Base-by-base conservation (phyloP, 2,888 invertebrate genomes). In the Drosophila subquinaria region DNA sequence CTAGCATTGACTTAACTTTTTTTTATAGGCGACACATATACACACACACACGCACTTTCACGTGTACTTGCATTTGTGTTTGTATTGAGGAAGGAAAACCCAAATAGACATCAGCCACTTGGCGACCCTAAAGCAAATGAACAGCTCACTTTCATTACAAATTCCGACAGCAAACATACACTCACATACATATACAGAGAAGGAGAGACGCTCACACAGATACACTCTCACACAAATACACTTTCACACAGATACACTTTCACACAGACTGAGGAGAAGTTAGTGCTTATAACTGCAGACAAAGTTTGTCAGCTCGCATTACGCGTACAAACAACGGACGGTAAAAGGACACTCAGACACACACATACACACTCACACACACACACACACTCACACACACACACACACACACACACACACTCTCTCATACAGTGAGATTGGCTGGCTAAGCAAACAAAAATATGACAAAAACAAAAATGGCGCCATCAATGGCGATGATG, bases 91-190 rank as follows among this genome's bases (percentile, higher is more conserved):
- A 52, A 51, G 50, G 48, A 57, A 78, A 73, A 68, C 60, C 57
- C 61, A 76, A 74, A 79, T 74, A 69, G 74, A 69, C 76, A 55
- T 67, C 57, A 75, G 87, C 81, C 83, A 82, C 76, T 86, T 86
- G 89, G 69, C 76, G 89, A 83, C 87, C 88, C 73, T 76, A 89
- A 87, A 84, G 88, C 79, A 89, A 88, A 85, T 89, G 88, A 86
- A 89, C 86, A 89, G 81, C 90, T 86, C 80, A 78, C 80, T 81
- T 81, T 90, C 87, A 83, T 88, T 84, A 86, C 89, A 76, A 86
- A 90, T 88, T 81, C 83, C 76, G 71, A 86, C 77, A 76, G 77
- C 75, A 86, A 86, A 81, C 89, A 88, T 70, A 75, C 68, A 77
- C 61, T 78, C 64, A 67, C 43, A 72, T 64, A 30, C 55, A 53